These are phyloP conservation scores for Lepidurus apus DNA, from an alignment of 1,140 invertebrate species.

Conservation along the genomic window DNA sequence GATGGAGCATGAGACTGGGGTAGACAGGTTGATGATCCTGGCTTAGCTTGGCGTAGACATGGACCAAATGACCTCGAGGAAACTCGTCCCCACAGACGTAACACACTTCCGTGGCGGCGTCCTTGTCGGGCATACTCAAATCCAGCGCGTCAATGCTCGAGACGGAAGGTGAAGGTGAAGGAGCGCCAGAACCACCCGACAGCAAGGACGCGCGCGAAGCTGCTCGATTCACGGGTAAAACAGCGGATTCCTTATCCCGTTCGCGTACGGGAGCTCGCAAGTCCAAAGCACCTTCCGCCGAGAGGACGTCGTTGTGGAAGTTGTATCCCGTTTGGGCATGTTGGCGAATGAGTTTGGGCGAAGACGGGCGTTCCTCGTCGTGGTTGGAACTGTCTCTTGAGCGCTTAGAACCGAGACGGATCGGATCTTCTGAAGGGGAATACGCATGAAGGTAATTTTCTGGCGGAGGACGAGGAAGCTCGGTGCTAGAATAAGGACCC, in stretches of 20 bases:
- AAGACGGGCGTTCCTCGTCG: conserved; percentile 1
- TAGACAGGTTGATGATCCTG: conserved; percentile 63
- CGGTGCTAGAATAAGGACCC: conserved; percentile 79
- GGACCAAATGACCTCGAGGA: conserved; percentile 64
- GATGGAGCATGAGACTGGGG: conserved; percentile 74
- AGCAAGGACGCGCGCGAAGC: conserved; percentile 26
- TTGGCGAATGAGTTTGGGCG: conserved; percentile 25
- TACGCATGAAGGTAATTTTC: conserved; percentile 23
- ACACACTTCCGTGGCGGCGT: conserved; percentile 76
- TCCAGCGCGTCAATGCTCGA: conserved; percentile 67
- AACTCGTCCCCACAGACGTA: conserved; percentile 79
- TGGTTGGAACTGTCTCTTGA: conserved; percentile 12
- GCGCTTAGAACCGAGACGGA: conserved; percentile 1
- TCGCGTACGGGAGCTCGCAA: conserved; percentile 41
- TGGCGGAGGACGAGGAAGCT: conserved; percentile 3
- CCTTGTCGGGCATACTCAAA: conserved; percentile 84
- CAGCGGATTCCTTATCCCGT: conserved; percentile 31
- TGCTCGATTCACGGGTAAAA: neutral
- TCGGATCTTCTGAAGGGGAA: neutral
- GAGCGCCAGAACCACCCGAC: conserved; percentile 30
- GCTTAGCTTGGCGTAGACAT: conserved; percentile 55
- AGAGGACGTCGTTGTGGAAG: neutral
- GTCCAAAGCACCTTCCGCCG: conserved; percentile 57
- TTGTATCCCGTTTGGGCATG: neutral
- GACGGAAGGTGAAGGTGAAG: conserved; percentile 23